Conservation (phyloP, 2,888 invertebrate species). For the Strigamia crassipes region DNA sequence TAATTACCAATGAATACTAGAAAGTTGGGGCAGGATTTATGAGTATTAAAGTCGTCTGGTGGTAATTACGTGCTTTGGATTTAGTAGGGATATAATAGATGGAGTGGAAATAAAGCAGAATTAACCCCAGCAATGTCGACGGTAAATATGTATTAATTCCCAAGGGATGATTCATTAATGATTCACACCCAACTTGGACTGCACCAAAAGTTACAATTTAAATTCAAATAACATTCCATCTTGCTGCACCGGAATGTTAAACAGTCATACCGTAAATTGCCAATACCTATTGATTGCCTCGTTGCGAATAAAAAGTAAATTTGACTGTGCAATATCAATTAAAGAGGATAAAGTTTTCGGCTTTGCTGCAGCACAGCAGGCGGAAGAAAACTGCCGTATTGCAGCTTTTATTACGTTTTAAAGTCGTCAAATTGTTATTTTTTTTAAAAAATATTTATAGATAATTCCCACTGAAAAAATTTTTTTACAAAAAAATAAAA, state of each 20-base stretch:
- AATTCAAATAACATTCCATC: not conserved
- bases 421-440: no score
- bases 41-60: not conserved
- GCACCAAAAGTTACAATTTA: not conserved
- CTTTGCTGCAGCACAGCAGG: no score
- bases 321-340: no score
- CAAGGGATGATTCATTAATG: not conserved
- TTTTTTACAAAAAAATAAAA: no score
- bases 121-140: not conserved
- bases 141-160: slow-evolving; percentile 5
- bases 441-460: no score
- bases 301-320: no score
- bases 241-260: not conserved
- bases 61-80: not conserved
- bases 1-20: not conserved
- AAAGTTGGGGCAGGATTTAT: not conserved
- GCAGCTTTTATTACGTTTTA: no score
- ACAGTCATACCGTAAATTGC: not conserved
- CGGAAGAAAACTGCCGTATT: no score
- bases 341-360: no score
- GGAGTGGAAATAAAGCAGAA: slow-evolving; percentile 3
- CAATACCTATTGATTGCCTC: not conserved
- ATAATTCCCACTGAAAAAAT: no score
- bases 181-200: slow-evolving; percentile 11
- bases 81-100: slow-evolving; percentile 1